Evolutionary conservation across 1,140 invertebrate genomes (phyloP).

Genomic region (Drosophila murphyi): DNA sequence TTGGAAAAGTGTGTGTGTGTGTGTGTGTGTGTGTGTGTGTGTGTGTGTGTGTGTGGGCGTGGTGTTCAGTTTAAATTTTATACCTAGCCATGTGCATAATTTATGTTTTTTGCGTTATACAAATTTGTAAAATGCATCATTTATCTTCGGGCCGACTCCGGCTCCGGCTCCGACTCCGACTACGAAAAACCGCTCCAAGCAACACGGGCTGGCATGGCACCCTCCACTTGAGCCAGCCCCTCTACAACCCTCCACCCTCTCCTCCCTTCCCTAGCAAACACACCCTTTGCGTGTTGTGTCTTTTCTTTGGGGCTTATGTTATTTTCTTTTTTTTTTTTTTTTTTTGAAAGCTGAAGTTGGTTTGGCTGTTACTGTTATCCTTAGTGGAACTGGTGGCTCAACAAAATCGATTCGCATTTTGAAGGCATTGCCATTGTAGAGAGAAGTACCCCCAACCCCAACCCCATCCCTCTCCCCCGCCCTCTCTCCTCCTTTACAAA

Average conservation of each 20-base stretch:
- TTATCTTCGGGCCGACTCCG: constrained; percentile 63
- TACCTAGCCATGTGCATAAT: constrained; percentile 58
- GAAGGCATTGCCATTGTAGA: constrained; percentile 49
- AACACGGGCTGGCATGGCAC: neutral
- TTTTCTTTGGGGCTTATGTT: constrained; percentile 26
- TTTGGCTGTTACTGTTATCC: constrained; percentile 7
- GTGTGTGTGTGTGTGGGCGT: constrained; percentile 27
- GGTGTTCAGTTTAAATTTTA: constrained; percentile 43
- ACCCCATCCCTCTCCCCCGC: too few species aligned
- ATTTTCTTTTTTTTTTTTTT: constrained; percentile 7
- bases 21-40: constrained; percentile 1
- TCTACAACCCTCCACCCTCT: neutral
- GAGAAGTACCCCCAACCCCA: neutral
- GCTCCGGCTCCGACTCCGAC: constrained; percentile 11
- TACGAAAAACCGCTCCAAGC: constrained; percentile 20
- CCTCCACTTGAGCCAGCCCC: constrained; percentile 12
- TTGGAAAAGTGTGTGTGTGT: neutral
- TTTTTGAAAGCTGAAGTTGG: constrained; percentile 17
- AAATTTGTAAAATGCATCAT: constrained; percentile 79
- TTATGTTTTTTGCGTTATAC: constrained; percentile 77
- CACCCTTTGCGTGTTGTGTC: constrained; percentile 53
- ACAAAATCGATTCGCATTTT: constrained; percentile 66
- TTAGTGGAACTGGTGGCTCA: constrained; percentile 11
- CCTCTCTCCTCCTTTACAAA: too few species aligned
- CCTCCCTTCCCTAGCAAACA: constrained; percentile 24